Conservation (phyloP, 2,888 invertebrate species). For the Sphaerophoria taeniata region DNA sequence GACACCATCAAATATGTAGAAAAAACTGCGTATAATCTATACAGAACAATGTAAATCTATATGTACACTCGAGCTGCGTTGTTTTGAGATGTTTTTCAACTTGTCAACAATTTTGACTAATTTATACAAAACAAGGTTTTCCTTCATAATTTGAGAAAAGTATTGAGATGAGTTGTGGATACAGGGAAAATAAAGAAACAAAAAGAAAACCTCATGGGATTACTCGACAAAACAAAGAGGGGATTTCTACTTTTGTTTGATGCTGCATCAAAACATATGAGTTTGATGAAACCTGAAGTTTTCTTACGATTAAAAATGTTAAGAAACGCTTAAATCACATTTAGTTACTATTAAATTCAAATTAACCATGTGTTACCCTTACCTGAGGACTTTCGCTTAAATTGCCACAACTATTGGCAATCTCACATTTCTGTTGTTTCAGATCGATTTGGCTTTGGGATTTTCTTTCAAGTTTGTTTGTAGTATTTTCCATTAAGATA, state of each 20-base stretch:
- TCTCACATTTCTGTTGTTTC: constrained; percentile 65
- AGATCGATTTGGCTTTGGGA: constrained; percentile 50
- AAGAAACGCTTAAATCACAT: too few species aligned
- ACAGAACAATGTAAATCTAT: background rate
- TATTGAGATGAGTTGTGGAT: background rate
- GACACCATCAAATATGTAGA: constrained; percentile 1
- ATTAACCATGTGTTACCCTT: constrained; percentile 65
- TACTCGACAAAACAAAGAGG: background rate
- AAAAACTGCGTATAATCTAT: constrained; percentile 25
- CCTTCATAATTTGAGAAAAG: background rate
- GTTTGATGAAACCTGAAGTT: background rate
- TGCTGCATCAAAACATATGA: too few species aligned
- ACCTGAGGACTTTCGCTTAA: constrained; percentile 58
- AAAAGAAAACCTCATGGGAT: background rate
- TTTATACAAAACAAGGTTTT: background rate
- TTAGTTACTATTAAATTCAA: background rate
- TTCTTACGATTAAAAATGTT: too few species aligned
- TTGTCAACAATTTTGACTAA: background rate
- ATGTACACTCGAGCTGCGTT: background rate
- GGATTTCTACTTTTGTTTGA: background rate
- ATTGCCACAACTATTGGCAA: constrained; percentile 79
- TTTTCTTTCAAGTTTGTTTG: constrained; percentile 73
- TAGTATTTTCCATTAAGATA: constrained; percentile 77
- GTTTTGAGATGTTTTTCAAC: background rate
- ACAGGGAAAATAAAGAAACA: background rate